Conservation (phyloP, 2,113 vertebrate genomes). For the Nymphicus hollandicus region DNA sequence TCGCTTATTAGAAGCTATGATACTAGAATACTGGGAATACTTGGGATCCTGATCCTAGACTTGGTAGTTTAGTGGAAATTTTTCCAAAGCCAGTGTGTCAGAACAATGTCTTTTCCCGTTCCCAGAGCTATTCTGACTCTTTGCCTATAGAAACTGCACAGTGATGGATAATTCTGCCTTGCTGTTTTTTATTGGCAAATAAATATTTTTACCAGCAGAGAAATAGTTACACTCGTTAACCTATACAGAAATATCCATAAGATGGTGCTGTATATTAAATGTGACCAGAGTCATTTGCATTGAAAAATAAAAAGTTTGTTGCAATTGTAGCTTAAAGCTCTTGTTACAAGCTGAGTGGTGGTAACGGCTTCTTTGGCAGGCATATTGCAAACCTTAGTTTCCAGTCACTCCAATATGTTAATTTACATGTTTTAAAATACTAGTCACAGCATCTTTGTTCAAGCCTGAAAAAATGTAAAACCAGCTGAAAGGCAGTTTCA, state of each 20-base stretch:
- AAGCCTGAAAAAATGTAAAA: background rate
- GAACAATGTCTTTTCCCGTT: background rate
- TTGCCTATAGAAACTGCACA: background rate
- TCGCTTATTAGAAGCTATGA: background rate
- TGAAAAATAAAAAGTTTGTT: slow-evolving; percentile 13
- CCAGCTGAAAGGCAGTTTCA: slow-evolving; percentile 28
- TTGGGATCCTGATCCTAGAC: background rate
- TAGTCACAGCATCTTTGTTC: slow-evolving; percentile 42
- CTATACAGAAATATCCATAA: slow-evolving; percentile 74
- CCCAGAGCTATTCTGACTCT: background rate
- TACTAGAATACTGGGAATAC: background rate
- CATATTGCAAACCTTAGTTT: slow-evolving; percentile 18
- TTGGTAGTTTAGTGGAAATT: background rate
- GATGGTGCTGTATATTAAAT: slow-evolving; percentile 80
- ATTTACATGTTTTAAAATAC: slow-evolving; percentile 46
- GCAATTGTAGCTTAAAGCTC: background rate
- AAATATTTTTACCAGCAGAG: background rate
- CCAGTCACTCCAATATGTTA: slow-evolving; percentile 41
- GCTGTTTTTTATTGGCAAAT: background rate
- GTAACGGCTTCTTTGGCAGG: slow-evolving; percentile 18
- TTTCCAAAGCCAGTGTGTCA: background rate
- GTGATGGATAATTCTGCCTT: background rate
- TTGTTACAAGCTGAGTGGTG: background rate
- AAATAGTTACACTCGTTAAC: slow-evolving; percentile 10
- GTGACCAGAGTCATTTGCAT: slow-evolving; percentile 50